Evolutionary conservation across 2,797 vertebrate species (phyloP).

Genomic region (Alauda arvensis): DNA sequence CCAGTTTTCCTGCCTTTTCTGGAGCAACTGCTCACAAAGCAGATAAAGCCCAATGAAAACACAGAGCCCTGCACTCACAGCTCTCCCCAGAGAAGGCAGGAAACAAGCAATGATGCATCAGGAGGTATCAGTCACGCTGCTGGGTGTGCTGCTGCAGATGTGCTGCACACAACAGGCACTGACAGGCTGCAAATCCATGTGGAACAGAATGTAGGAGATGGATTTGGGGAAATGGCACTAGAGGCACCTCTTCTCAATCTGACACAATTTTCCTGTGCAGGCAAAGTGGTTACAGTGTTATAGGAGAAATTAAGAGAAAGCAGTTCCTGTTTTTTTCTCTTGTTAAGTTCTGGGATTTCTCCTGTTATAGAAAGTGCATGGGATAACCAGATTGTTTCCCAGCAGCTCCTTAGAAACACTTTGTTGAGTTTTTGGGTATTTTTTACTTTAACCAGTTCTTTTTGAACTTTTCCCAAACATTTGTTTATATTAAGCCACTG

Average conservation of each 20-base stretch:
- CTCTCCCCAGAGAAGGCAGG: background rate
- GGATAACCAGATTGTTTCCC: background rate
- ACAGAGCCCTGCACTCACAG: background rate
- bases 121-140: background rate
- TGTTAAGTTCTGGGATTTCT: background rate
- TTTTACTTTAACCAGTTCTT: background rate
- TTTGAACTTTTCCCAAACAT: background rate
- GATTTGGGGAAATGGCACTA: background rate
- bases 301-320: background rate
- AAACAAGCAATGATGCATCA: background rate
- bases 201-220: background rate
- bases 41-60: background rate
- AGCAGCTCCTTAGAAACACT: background rate
- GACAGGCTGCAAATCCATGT: background rate
- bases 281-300: background rate
- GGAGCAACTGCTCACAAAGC: background rate
- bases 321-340: background rate
- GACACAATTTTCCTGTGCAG: background rate
- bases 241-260: background rate
- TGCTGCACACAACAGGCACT: background rate
- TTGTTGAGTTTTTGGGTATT: too few species aligned
- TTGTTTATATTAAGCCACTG: background rate
- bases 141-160: background rate
- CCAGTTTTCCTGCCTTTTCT: background rate
- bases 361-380: background rate